Conservation (phyloP, 2,797 vertebrate genomes). For the Astyanax mexicanus region DNA sequence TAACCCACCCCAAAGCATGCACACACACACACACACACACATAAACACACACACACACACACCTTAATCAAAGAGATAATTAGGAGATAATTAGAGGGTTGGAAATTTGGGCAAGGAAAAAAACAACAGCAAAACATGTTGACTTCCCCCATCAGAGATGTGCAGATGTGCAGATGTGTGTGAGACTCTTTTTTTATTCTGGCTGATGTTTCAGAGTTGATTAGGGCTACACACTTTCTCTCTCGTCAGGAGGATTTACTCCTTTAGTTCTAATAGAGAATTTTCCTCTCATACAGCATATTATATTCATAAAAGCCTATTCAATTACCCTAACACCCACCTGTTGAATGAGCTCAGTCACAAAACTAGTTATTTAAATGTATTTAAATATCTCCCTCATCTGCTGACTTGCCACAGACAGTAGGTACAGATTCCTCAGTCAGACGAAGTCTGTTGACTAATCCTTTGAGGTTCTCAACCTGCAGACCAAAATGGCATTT, state of each 20-base stretch:
- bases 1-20: conserved; percentile 18
- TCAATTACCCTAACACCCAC: too few species aligned
- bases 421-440: too few species aligned
- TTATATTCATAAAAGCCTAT: too few species aligned
- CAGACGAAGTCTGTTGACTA: too few species aligned
- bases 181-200: not conserved
- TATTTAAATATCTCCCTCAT: too few species aligned
- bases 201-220: not conserved
- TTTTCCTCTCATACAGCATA: too few species aligned
- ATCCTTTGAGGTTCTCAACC: too few species aligned
- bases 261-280: too few species aligned
- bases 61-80: conserved; percentile 66
- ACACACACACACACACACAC: conserved; percentile 20
- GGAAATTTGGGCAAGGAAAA: conserved; percentile 60
- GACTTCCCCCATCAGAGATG: conserved; percentile 45
- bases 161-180: conserved; percentile 43
- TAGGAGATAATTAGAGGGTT: conserved; percentile 64
- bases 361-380: too few species aligned
- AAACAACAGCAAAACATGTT: conserved; percentile 48
- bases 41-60: conserved; percentile 32
- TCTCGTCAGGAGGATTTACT: not conserved
- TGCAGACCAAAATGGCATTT: too few species aligned
- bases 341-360: too few species aligned
- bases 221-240: not conserved
- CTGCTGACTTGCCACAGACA: too few species aligned